These are phyloP conservation scores for Apamea anceps DNA, from an alignment of 2,888 invertebrate genomes.

Conservation along the genomic window DNA sequence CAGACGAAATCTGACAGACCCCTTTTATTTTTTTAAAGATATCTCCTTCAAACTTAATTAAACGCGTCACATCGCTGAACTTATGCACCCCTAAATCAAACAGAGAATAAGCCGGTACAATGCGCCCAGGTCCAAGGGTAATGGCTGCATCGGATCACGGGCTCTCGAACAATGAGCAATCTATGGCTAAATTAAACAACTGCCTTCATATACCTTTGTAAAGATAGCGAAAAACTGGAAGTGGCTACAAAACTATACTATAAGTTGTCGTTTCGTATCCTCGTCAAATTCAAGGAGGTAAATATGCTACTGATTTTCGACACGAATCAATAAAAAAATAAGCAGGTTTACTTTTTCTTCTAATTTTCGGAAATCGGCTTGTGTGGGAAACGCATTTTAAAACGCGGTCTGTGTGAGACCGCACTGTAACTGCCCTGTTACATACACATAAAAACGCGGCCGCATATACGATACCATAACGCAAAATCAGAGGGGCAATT, in stretches of 20 bases:
- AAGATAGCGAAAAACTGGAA: slow-evolving; percentile 41
- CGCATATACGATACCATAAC: too few relatives aligned
- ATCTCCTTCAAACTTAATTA: slow-evolving; percentile 74
- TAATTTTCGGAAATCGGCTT: too few relatives aligned
- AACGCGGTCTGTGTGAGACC: too few relatives aligned
- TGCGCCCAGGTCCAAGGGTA: slow-evolving; percentile 73
- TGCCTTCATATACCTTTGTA: slow-evolving; percentile 72
- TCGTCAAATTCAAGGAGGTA: too few relatives aligned
- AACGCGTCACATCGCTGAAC: slow-evolving; percentile 70
- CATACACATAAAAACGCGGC: too few relatives aligned
- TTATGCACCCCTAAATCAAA: slow-evolving; percentile 83
- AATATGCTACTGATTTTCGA: too few relatives aligned
- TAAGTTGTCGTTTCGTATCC: too few relatives aligned
- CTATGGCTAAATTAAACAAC: slow-evolving; percentile 89
- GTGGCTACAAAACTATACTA: slow-evolving; percentile 4
- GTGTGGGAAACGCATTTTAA: too few relatives aligned
- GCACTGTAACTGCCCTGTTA: too few relatives aligned
- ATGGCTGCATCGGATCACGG: slow-evolving; percentile 75
- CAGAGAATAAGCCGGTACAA: slow-evolving; percentile 77
- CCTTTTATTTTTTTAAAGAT: slow-evolving; percentile 52
- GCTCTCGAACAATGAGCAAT: slow-evolving; percentile 87
- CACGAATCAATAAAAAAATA: too few relatives aligned
- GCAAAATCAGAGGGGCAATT: too few relatives aligned
- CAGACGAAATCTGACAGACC: slow-evolving; percentile 57
- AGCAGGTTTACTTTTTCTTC: too few relatives aligned